phyloP scores from a whole-genome alignment of 1,140 invertebrate genomes.

The Cydia strobilella region DNA sequence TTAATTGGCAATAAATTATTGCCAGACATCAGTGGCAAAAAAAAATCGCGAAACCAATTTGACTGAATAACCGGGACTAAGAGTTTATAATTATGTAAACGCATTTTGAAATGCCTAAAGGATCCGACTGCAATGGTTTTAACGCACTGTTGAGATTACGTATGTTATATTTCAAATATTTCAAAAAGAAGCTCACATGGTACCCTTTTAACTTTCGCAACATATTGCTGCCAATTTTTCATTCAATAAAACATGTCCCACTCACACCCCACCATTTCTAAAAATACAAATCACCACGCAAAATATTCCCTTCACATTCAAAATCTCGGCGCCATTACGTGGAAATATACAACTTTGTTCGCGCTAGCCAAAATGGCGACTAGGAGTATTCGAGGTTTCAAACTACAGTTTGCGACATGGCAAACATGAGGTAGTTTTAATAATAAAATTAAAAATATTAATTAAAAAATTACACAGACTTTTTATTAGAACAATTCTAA shows the following conservation, averaged over 20 bases:
- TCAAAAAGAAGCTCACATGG: neutral
- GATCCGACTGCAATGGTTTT: too few species aligned
- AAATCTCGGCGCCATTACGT: neutral
- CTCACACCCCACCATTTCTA: neutral
- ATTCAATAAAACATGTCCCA: neutral
- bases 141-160: too few species aligned
- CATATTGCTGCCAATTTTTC: slow-evolving; percentile 3
- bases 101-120: too few species aligned
- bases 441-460: neutral
- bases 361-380: neutral
- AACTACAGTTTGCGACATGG: neutral
- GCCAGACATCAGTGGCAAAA: too few species aligned
- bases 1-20: too few species aligned
- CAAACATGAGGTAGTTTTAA: neutral
- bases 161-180: neutral
- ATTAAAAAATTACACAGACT: too few species aligned
- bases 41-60: too few species aligned
- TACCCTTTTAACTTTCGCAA: neutral
- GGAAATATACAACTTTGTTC: slow-evolving; percentile 10
- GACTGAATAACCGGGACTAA: too few species aligned
- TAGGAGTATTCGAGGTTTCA: neutral
- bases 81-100: too few species aligned
- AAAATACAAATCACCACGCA: neutral
- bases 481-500: too few species aligned
- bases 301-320: neutral